Evolutionary conservation across 1,140 invertebrate genomes (phyloP).

Genomic region (Gonioctena quinquepunctata): DNA sequence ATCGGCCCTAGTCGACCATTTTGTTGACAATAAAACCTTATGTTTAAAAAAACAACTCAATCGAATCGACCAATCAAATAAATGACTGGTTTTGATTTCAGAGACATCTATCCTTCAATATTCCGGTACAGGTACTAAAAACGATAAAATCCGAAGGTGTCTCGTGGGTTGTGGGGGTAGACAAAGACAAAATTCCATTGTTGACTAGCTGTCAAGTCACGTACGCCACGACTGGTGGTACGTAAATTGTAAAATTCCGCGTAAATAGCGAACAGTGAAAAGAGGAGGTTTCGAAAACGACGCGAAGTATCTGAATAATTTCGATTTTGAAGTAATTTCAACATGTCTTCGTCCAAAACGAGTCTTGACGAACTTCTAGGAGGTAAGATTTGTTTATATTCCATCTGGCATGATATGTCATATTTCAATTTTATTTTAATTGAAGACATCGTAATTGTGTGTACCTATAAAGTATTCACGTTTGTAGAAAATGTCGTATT

Average conservation of each 20-base stretch:
- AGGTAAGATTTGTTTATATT: conserved; percentile 51
- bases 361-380: conserved; percentile 52
- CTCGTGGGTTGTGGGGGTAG: no score
- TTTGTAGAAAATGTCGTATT: conserved; percentile 9
- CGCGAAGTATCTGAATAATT: not conserved
- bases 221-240: conserved; percentile 21
- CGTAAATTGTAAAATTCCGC: conserved; percentile 6
- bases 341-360: conserved; percentile 53
- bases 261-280: conserved; percentile 4
- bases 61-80: no score
- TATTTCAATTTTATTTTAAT: conserved; percentile 34
- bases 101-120: no score
- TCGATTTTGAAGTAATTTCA: conserved; percentile 24
- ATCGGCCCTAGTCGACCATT: no score
- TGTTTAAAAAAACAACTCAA: no score
- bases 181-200: not conserved
- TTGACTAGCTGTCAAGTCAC: conserved; percentile 26
- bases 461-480: conserved; percentile 7
- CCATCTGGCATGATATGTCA: conserved; percentile 34
- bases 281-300: not conserved
- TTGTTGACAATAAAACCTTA: no score
- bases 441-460: conserved; percentile 1
- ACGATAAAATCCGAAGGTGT: not conserved
- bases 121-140: not conserved
- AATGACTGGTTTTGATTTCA: no score